Conservation (phyloP, 1,140 invertebrate genomes). For the Nymphalis io region DNA sequence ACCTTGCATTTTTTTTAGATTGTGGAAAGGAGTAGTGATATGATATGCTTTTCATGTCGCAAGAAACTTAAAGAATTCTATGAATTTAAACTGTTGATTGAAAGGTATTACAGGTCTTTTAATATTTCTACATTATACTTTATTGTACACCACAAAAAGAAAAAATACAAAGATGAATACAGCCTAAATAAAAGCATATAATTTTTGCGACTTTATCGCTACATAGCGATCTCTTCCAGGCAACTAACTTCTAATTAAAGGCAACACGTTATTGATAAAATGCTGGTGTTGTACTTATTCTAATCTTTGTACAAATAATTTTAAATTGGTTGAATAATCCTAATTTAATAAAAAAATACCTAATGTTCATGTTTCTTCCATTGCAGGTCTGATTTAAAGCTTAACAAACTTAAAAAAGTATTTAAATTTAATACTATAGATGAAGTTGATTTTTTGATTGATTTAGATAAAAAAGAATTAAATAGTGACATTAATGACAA, state of each 20-base stretch:
- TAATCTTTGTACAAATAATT: too few relatives aligned
- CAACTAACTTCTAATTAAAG: too few relatives aligned
- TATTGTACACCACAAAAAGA: too few relatives aligned
- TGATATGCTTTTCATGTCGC: not conserved
- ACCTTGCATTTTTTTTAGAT: not conserved
- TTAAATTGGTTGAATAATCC: too few relatives aligned
- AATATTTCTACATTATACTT: not conserved
- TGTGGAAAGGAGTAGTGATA: not conserved
- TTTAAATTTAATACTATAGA: slow-evolving; percentile 1
- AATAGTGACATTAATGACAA: not conserved
- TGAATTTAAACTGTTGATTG: slow-evolving; percentile 8
- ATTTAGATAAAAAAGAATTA: not conserved
- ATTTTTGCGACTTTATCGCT: too few relatives aligned
- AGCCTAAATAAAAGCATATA: too few relatives aligned
- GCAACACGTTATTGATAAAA: too few relatives aligned
- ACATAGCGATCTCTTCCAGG: too few relatives aligned
- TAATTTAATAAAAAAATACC: not conserved
- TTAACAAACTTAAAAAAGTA: not conserved
- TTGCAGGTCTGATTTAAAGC: not conserved
- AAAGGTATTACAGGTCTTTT: not conserved
- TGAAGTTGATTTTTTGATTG: not conserved
- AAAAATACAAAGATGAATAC: too few relatives aligned
- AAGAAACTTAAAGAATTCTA: slow-evolving; percentile 5
- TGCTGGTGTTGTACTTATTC: too few relatives aligned
- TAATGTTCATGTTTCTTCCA: not conserved